These are phyloP conservation scores for Syngnathoides biaculeatus DNA, from an alignment of 2,113 vertebrate species.

Conservation along the genomic window DNA sequence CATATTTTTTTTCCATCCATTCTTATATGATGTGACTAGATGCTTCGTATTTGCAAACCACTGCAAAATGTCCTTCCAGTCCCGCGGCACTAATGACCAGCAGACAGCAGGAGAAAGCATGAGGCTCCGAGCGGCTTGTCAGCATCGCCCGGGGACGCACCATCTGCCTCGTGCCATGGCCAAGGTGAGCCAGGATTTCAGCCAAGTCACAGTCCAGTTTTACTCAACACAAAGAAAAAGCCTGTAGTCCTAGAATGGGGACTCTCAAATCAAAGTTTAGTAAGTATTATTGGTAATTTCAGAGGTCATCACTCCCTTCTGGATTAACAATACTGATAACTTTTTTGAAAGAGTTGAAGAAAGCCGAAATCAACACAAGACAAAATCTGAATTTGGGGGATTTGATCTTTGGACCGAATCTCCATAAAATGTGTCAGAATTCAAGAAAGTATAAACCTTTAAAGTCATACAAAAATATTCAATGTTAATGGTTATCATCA, in stretches of 20 bases:
- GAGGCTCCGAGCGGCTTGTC: constrained; percentile 34
- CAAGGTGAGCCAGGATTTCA: constrained; percentile 63
- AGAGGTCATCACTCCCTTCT: background rate
- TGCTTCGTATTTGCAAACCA: constrained; percentile 43
- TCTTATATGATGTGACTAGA: constrained; percentile 7
- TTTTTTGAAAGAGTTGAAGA: background rate
- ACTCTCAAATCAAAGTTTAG: background rate
- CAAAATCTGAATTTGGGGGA: background rate
- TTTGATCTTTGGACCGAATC: no score
- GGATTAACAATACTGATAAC: background rate
- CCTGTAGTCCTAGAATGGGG: constrained; percentile 18
- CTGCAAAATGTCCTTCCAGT: constrained; percentile 40
- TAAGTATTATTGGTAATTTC: background rate
- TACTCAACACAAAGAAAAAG: constrained; percentile 36
- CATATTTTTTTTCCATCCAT: no score
- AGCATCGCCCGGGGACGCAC: constrained; percentile 55
- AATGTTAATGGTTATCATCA: no score
- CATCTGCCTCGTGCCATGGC: constrained; percentile 70
- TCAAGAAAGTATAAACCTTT: background rate
- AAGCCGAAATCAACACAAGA: background rate
- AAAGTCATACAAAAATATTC: background rate
- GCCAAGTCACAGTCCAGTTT: constrained; percentile 66
- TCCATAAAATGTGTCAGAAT: background rate
- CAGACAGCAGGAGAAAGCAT: constrained; percentile 50
- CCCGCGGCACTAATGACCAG: constrained; percentile 49